Conservation (phyloP, 2,797 vertebrate genomes). For the Buphagus erythrorhynchus region DNA sequence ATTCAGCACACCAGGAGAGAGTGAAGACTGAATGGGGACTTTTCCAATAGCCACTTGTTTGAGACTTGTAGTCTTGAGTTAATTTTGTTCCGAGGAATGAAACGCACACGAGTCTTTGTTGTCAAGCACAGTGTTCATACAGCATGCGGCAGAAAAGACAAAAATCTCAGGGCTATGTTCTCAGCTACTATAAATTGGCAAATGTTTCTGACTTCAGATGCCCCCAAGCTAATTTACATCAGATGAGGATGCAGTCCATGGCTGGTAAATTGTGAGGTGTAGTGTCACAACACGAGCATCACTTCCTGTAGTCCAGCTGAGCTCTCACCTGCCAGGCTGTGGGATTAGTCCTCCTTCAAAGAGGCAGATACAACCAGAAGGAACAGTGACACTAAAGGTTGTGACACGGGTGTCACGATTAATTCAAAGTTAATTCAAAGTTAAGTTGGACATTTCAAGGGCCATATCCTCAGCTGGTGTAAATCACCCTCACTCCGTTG, state of each 20-base stretch:
- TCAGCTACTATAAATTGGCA: conserved; percentile 47
- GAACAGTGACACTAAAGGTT: background rate
- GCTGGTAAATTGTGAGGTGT: background rate
- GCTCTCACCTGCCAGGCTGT: background rate
- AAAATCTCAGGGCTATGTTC: conserved; percentile 60
- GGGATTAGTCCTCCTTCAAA: background rate
- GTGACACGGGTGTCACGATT: background rate
- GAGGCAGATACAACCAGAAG: background rate
- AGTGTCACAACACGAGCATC: background rate
- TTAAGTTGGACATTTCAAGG: conserved; percentile 70
- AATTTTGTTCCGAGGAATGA: conserved; percentile 20
- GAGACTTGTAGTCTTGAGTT: conserved; percentile 11
- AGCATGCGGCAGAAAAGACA: conserved; percentile 7
- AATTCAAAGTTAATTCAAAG: conserved; percentile 46
- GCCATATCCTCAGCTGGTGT: conserved; percentile 63
- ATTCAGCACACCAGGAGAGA: conserved; percentile 50
- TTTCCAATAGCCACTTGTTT: background rate
- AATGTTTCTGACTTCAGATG: background rate
- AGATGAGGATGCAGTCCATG: conserved; percentile 47
- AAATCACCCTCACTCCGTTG: conserved; percentile 28
- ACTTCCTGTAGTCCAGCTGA: background rate
- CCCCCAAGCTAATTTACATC: conserved; percentile 45
- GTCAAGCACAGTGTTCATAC: conserved; percentile 5
- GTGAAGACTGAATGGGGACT: conserved; percentile 17
- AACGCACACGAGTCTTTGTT: background rate